Conservation (phyloP, 92 coral and sea anemone species). For the Isaurus tuberculatus region DNA sequence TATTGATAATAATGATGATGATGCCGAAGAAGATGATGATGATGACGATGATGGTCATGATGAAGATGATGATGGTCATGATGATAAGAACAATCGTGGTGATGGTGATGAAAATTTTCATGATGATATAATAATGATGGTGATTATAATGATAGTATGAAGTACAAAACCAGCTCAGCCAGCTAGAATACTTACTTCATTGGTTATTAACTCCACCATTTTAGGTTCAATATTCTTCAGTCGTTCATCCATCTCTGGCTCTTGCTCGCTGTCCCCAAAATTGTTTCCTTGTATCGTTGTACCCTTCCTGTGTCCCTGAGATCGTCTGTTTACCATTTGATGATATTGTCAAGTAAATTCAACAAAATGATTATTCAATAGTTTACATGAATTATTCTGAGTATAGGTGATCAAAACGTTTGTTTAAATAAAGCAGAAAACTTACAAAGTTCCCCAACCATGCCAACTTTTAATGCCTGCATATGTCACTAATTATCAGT, state of each 20-base stretch:
- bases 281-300: constrained; percentile 19
- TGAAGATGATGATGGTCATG: not conserved
- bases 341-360: not conserved
- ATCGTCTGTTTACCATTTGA: not conserved
- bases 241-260: constrained; percentile 77
- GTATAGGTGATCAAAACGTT: not conserved
- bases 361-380: not conserved
- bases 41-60: not conserved
- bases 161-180: not conserved
- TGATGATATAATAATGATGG: too few relatives aligned
- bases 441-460: too few relatives aligned
- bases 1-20: not conserved
- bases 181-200: constrained; percentile 67
- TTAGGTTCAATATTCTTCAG: constrained; percentile 91
- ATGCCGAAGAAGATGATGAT: not conserved
- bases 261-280: constrained; percentile 30
- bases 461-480: too few relatives aligned
- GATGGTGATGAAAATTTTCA: too few relatives aligned
- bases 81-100: not conserved
- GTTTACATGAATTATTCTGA: not conserved
- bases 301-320: not conserved
- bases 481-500: too few relatives aligned
- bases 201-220: constrained; percentile 95
- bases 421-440: too few relatives aligned
- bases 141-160: not conserved